phyloP scores from a whole-genome alignment of 1,140 invertebrate genomes.

The Bombus consobrinus region DNA sequence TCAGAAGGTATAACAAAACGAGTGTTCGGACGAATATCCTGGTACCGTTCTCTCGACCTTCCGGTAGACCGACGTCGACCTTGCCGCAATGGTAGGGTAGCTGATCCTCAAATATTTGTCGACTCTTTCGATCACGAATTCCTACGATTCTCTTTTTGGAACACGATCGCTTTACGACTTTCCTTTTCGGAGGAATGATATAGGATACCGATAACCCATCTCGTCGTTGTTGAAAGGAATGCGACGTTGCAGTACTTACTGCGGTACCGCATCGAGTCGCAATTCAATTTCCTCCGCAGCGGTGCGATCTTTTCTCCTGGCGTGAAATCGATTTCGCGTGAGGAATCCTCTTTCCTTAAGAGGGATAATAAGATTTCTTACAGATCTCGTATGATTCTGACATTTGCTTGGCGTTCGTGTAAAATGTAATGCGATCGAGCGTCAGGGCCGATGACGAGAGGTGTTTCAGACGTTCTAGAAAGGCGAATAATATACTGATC shows the following conservation, averaged over 20 bases:
- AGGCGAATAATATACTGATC: constrained; percentile 28
- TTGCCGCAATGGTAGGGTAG: constrained; percentile 30
- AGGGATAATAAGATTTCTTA: constrained; percentile 10
- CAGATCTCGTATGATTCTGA: constrained; percentile 39
- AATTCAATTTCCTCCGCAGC: no score
- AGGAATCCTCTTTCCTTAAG: constrained; percentile 8
- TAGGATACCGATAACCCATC: no score
- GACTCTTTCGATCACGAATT: no score
- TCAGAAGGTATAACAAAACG: constrained; percentile 23
- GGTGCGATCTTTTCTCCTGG: neutral
- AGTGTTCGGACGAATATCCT: constrained; percentile 14
- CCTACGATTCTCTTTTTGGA: neutral
- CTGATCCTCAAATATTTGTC: constrained; percentile 13
- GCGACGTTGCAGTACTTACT: neutral
- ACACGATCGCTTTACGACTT: neutral
- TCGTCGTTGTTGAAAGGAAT: neutral
- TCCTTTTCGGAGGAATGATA: neutral
- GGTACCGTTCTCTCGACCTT: constrained; percentile 50
- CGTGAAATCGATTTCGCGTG: neutral
- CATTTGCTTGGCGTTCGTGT: constrained; percentile 45
- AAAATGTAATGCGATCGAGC: constrained; percentile 35
- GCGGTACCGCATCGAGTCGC: no score
- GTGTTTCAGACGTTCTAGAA: constrained; percentile 42
- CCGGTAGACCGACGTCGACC: neutral
- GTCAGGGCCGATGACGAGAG: constrained; percentile 30